A percentile compares a stretch with the other conserved stretches of the same genome.
Conservation (phyloP, 1,140 invertebrate species). For the Orchesella cincta region DNA sequence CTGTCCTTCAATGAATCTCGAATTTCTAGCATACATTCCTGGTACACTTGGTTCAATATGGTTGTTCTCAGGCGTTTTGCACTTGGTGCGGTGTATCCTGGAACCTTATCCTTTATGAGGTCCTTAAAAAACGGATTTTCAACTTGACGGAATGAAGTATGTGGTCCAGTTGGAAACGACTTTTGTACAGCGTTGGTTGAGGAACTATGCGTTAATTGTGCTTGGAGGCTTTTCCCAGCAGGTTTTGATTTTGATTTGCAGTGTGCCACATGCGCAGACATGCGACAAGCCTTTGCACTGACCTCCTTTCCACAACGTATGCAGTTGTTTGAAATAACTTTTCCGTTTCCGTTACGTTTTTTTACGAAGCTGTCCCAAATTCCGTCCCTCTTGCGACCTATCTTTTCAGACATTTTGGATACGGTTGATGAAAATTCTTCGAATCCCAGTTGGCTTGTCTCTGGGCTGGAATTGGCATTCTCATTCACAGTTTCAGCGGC, state of each 20-base stretch:
- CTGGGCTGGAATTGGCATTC: no score
- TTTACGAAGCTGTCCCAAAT: neutral
- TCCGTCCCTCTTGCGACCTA: neutral
- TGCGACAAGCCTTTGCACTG: neutral
- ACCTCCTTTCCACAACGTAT: neutral
- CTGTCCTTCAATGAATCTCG: neutral
- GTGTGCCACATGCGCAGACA: neutral
- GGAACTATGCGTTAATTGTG: neutral
- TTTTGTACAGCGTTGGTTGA: neutral
- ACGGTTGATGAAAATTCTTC: no score
- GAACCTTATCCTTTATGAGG: neutral
- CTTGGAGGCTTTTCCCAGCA: neutral
- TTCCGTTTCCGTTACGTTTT: neutral
- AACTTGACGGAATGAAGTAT: neutral
- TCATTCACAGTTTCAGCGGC: no score
- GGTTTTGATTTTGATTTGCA: neutral
- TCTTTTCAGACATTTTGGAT: no score
- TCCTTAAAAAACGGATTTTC: neutral
- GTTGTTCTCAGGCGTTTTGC: neutral
- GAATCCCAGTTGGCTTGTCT: no score
- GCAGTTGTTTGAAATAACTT: slow-evolving; percentile 6
- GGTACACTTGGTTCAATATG: neutral
- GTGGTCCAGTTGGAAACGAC: neutral
- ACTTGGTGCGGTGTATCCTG: neutral
- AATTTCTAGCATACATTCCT: neutral